phyloP scores from a whole-genome alignment of 2,888 invertebrate species.

The Polymixis lichenea region DNA sequence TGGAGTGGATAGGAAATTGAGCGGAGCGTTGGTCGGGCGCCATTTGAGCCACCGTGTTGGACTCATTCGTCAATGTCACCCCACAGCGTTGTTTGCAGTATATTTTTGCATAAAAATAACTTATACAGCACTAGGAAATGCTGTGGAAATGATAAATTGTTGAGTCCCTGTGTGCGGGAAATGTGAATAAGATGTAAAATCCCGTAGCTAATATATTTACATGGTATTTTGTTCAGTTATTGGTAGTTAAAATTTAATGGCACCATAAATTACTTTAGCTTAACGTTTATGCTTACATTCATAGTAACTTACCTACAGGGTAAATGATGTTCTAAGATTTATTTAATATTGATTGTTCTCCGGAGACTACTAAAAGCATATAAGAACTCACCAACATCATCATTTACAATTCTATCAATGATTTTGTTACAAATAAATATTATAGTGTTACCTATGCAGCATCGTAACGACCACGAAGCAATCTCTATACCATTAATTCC shows the following conservation, averaged over 20 bases:
- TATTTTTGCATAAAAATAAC: conserved; percentile 86
- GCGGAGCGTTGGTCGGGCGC: conserved; percentile 70
- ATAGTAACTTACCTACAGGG: conserved; percentile 41
- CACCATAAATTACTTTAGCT: conserved; percentile 49
- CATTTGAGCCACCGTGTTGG: conserved; percentile 71
- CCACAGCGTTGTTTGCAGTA: conserved; percentile 77
- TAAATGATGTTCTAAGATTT: conserved; percentile 43
- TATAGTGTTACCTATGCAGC: neutral
- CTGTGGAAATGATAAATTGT: conserved; percentile 71
- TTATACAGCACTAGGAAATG: conserved; percentile 67
- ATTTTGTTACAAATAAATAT: conserved; percentile 7
- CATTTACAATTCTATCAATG: conserved; percentile 11
- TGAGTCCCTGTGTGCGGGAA: conserved; percentile 45
- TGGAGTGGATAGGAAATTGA: conserved; percentile 78
- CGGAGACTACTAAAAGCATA: neutral
- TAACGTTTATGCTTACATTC: conserved; percentile 54
- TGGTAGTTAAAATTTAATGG: conserved; percentile 54
- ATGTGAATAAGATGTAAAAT: conserved; percentile 54
- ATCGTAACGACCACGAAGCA: conserved; percentile 8
- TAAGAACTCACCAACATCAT: neutral
- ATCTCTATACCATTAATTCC: conserved; percentile 9
- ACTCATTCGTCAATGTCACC: conserved; percentile 83
- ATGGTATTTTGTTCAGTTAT: conserved; percentile 50
- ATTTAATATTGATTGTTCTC: conserved; percentile 37
- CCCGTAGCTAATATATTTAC: conserved; percentile 21